A percentile compares a stretch with the other conserved stretches of the same genome.
Evolutionary conservation across 2,113 vertebrate genomes (phyloP).

Genomic region (Acrocephalus arundinaceus): DNA sequence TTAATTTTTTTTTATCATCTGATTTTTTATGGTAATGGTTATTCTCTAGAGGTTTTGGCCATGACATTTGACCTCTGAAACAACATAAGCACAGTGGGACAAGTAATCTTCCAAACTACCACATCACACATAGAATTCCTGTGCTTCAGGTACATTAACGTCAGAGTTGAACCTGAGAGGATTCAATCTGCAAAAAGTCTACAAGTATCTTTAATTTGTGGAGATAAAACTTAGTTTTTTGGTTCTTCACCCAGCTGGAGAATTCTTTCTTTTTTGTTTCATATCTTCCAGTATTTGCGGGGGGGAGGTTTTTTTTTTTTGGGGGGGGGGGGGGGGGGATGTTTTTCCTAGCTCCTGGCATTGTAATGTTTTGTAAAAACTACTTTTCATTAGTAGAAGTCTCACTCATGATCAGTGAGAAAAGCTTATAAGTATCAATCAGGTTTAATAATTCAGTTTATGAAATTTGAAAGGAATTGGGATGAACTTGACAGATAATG

Average conservation of each 20-base stretch:
- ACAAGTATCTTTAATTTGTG: neutral
- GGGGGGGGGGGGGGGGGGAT: no score
- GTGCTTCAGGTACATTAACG: neutral
- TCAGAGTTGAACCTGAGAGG: neutral
- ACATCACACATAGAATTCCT: neutral
- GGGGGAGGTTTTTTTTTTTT: accelerated
- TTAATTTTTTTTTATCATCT: neutral
- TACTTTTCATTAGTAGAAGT: neutral
- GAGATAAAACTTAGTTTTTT: neutral
- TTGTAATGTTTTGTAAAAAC: neutral
- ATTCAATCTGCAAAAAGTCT: neutral
- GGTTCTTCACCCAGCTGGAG: neutral
- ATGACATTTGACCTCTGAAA: neutral
- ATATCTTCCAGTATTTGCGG: neutral
- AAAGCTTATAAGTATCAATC: neutral
- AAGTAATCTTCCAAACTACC: neutral
- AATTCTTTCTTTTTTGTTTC: neutral
- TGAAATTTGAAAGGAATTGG: neutral
- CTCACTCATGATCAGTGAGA: neutral
- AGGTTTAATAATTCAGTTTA: neutral
- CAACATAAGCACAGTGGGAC: neutral
- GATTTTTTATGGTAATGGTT: neutral
- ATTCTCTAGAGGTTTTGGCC: neutral
- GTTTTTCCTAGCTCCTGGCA: neutral
- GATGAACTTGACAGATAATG: neutral